Percentiles rank a stretch among this genome's conserved stretches.
Conservation (phyloP, 2,888 invertebrate genomes). For the Drosophila nr. perissopoda region DNA sequence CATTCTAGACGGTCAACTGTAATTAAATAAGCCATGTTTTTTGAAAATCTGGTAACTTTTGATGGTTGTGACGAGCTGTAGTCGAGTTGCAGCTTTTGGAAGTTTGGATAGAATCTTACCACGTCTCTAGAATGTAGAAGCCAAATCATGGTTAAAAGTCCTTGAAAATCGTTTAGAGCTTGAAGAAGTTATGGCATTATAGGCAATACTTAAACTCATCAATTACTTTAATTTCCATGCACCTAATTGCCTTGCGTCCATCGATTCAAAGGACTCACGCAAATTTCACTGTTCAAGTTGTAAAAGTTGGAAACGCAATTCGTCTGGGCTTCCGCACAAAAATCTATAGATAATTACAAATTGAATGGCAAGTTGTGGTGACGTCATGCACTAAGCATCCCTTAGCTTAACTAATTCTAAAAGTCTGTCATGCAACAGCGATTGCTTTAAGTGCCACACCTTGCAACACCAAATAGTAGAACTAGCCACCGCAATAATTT, state of each 20-base stretch:
- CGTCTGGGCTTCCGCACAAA: slow-evolving; percentile 24
- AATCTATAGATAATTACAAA: slow-evolving; percentile 31
- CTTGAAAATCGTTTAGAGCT: not conserved
- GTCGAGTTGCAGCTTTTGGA: not conserved
- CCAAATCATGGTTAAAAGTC: not conserved
- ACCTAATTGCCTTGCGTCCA: not conserved
- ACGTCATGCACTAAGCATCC: slow-evolving; percentile 42
- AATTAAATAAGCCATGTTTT: not conserved
- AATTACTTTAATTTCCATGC: not conserved
- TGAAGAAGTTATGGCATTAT: not conserved
- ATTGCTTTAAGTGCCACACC: slow-evolving; percentile 41
- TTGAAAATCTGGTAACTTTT: accelerated
- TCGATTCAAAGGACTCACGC: slow-evolving; percentile 13
- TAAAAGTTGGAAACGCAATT: slow-evolving; percentile 28
- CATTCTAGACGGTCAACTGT: not conserved
- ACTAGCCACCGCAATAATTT: slow-evolving; percentile 34
- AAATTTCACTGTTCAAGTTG: slow-evolving; percentile 14
- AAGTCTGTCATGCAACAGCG: slow-evolving; percentile 1
- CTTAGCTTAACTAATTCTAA: slow-evolving; percentile 12
- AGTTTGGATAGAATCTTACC: not conserved
- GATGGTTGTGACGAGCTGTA: not conserved
- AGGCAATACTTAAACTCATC: not conserved
- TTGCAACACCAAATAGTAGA: slow-evolving; percentile 8
- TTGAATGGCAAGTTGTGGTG: slow-evolving; percentile 17
- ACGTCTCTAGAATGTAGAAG: too few relatives aligned